Percentiles rank a stretch among this genome's conserved stretches.
These are phyloP conservation scores for Mola mola DNA, from an alignment of 2,113 vertebrate genomes.

Conservation along the genomic window DNA sequence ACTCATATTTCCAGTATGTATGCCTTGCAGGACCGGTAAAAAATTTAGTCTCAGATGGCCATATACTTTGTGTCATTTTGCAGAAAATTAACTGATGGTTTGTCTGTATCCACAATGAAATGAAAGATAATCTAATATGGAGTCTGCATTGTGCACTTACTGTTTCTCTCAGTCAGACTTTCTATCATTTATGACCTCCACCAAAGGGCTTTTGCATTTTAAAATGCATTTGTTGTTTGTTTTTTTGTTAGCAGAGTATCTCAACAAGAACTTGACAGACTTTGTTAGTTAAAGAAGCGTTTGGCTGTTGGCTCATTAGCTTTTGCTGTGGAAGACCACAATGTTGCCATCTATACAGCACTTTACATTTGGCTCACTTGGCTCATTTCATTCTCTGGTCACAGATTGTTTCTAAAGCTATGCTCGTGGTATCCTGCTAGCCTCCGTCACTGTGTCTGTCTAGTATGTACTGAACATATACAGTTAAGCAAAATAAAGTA, in stretches of 20 bases:
- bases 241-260: not conserved
- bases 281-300: slow-evolving; percentile 10
- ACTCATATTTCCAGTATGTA: slow-evolving; percentile 38
- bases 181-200: slow-evolving; percentile 8
- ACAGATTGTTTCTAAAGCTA: too few species aligned
- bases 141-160: not conserved
- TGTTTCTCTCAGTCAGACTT: slow-evolving; percentile 14
- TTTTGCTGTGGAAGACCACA: not conserved
- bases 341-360: not conserved
- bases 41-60: slow-evolving; percentile 15
- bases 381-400: too few species aligned
- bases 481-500: too few species aligned
- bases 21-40: slow-evolving; percentile 20
- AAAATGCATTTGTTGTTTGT: slow-evolving; percentile 15
- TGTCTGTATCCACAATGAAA: slow-evolving; percentile 38
- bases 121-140: slow-evolving; percentile 35
- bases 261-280: slow-evolving; percentile 18
- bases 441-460: too few species aligned
- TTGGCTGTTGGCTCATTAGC: slow-evolving; percentile 2
- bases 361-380: not conserved
- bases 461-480: too few species aligned
- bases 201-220: slow-evolving; percentile 22
- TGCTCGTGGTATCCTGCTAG: too few species aligned
- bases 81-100: slow-evolving; percentile 34
- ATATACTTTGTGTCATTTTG: slow-evolving; percentile 26